Evolutionary conservation across 2,888 invertebrate genomes (phyloP), one percentile per base, ranked within the genome.

Genomic region (Acutogordius australiensis): DNA sequence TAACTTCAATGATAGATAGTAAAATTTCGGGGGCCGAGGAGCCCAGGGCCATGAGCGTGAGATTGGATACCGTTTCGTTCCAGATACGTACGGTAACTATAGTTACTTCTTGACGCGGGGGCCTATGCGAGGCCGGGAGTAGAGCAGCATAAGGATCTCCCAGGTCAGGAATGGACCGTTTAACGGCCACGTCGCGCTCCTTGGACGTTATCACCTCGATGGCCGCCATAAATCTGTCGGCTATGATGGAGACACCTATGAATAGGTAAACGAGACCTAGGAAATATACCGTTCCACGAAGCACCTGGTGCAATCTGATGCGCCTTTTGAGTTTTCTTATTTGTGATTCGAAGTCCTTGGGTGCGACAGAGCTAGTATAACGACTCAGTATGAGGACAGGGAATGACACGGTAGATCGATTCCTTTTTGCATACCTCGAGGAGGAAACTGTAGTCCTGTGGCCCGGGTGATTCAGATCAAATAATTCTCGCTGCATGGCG

Each of bases 191-290:
- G 71, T 88, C 86, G 67, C 85, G 83, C 71, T 97, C 94, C 70
- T 88, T 82, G 0, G 91, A 90, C 60, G 94, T 97, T 71, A 97
- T 97, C 65, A 88, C 90, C 77, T 97, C 97, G 70, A 97, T 97
- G 67, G 91, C 83, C 45, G 88, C 87, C 97, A 97, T 97, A 75
- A 97, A 97, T 62, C 91, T 80, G 71, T 97, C 97, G 65, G 94
- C 90, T 64, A 94, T 83, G 71, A 97, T 91, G 65, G 94, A 91
- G 57, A 97, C 91, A 61, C 97, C 97, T 69, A 99, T 83, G 75
- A 97, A 99, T 70, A 94, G 79, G 72, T 91, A 99, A 67, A 83
- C 75, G 72, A 99, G 78, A 57, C 78, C 74, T 60, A 84, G 65
- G 74, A 94, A 87, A 74, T 97, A 99, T 63, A 86, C 80, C 63